phyloP scores from a whole-genome alignment of 2,888 invertebrate species.

The Frankliniella fusca region DNA sequence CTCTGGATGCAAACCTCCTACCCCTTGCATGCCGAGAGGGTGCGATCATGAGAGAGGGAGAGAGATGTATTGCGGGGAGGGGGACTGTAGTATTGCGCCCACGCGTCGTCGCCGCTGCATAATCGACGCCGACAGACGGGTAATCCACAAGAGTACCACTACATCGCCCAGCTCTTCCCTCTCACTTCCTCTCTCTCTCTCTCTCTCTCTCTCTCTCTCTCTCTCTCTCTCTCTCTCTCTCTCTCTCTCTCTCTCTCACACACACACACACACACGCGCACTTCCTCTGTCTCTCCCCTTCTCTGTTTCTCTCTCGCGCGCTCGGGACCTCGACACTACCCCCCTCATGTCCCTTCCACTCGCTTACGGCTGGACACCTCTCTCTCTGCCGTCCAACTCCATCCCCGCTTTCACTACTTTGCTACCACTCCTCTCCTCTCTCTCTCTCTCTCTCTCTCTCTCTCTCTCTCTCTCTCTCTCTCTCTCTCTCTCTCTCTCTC shows the following conservation, averaged over 20 bases:
- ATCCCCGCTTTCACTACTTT: background rate
- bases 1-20: too few relatives aligned
- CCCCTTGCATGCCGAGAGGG: background rate
- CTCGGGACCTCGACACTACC: too few relatives aligned
- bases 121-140: too few relatives aligned
- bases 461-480: background rate
- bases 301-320: too few relatives aligned
- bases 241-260: background rate
- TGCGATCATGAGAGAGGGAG: background rate
- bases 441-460: background rate
- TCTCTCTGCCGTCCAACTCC: background rate
- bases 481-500: background rate
- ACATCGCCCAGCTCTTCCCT: background rate
- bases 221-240: background rate
- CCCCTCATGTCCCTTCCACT: too few relatives aligned
- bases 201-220: conserved; percentile 1
- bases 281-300: too few relatives aligned
- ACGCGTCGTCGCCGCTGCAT: too few relatives aligned
- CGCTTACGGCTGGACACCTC: background rate
- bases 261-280: too few relatives aligned
- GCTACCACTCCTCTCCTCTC: background rate
- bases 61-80: background rate
- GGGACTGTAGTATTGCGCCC: background rate
- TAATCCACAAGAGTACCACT: background rate
- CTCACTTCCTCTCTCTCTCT: background rate